Percentiles rank a stretch among this genome's conserved stretches.
Evolutionary conservation across 2,113 vertebrate genomes (phyloP).

Genomic region (Cercocebus atys): DNA sequence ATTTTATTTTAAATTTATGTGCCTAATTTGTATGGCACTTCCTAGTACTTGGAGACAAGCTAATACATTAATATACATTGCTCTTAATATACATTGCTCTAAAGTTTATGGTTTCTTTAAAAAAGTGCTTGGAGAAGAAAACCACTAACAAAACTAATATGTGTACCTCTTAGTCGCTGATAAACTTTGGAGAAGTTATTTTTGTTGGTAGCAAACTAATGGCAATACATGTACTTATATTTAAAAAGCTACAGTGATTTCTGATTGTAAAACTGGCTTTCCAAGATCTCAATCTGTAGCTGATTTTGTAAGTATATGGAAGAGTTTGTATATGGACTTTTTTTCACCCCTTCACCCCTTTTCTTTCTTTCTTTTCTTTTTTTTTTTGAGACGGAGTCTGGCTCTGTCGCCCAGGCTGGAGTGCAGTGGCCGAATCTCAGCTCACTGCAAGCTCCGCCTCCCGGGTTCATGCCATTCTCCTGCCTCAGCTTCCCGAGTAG

Average conservation of each 20-base stretch:
- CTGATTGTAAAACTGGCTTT: conserved; percentile 15
- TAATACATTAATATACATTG: not conserved
- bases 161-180: not conserved
- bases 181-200: not conserved
- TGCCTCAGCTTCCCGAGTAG: too few species aligned
- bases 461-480: too few species aligned
- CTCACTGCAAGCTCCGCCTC: too few species aligned
- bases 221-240: not conserved
- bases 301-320: not conserved
- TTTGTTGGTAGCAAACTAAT: conserved; percentile 20
- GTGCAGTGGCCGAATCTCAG: too few species aligned
- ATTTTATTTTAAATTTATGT: not conserved
- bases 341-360: not conserved
- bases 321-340: not conserved
- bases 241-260: not conserved
- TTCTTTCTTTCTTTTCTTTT: not conserved
- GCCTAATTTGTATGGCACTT: not conserved
- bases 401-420: too few species aligned
- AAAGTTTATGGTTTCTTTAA: not conserved
- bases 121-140: not conserved
- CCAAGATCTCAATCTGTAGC: not conserved
- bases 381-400: too few species aligned
- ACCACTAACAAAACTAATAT: not conserved
- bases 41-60: not conserved
- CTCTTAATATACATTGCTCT: not conserved